phyloP scores from a whole-genome alignment of 2,113 vertebrate species.

The Paralichthys olivaceus region DNA sequence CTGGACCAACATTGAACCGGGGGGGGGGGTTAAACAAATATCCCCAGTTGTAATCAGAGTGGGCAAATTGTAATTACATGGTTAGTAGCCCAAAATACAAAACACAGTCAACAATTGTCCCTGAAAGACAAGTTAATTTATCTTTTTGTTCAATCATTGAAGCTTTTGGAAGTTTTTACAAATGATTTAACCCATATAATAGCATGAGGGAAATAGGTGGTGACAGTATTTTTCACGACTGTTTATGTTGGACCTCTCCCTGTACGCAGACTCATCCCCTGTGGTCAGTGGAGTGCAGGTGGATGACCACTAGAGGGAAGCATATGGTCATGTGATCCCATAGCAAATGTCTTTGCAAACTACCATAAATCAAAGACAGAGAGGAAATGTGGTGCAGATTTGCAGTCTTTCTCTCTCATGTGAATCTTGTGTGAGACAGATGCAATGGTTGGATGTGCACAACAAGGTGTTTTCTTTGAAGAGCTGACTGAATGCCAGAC shows the following conservation, averaged over 20 bases:
- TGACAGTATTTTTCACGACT: not conserved
- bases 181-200: not conserved
- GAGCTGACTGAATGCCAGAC: not conserved
- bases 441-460: not conserved
- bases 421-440: not conserved
- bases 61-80: not conserved
- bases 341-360: not conserved
- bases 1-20: not conserved
- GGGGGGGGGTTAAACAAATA: not conserved
- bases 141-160: too few relatives aligned
- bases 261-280: not conserved
- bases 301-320: constrained; percentile 63
- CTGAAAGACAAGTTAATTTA: too few relatives aligned
- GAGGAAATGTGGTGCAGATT: constrained; percentile 14
- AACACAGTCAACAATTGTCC: too few relatives aligned
- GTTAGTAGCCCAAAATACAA: not conserved
- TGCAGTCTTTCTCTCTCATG: not conserved
- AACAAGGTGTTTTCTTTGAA: constrained; percentile 15
- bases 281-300: not conserved
- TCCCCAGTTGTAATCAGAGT: not conserved
- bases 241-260: not conserved
- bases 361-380: not conserved
- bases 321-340: constrained; percentile 3
- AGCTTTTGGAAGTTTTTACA: too few relatives aligned
- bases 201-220: not conserved